phyloP scores from a whole-genome alignment of 2,797 vertebrate genomes.

The Peromyscus melanophrys region DNA sequence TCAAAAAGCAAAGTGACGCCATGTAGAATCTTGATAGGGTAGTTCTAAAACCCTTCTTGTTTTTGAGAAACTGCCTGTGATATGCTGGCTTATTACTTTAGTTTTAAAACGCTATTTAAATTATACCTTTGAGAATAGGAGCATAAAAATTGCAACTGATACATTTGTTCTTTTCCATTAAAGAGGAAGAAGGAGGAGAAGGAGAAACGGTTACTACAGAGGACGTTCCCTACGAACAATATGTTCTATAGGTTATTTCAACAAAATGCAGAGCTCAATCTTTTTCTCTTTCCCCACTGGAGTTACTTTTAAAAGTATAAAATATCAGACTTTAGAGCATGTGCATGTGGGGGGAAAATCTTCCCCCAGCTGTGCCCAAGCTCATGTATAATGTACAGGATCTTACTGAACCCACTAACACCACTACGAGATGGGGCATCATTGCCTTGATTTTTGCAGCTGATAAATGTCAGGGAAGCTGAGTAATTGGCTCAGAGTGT shows the following conservation, averaged over 20 bases:
- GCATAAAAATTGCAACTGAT: conserved; percentile 29
- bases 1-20: neutral
- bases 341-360: neutral
- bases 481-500: neutral
- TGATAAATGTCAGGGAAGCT: neutral
- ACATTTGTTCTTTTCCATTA: conserved; percentile 29
- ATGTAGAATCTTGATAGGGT: neutral
- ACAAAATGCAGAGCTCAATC: conserved; percentile 5
- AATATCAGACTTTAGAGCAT: neutral
- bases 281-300: neutral
- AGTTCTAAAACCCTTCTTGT: no score
- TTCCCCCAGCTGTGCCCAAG: neutral
- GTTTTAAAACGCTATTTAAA: conserved; percentile 10
- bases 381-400: neutral
- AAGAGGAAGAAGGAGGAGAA: neutral
- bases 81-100: neutral
- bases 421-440: no score
- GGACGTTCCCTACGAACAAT: neutral
- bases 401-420: neutral
- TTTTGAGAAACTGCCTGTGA: neutral
- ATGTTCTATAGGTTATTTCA: neutral
- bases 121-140: conserved; percentile 20
- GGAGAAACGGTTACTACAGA: neutral
- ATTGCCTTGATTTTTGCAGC: neutral
- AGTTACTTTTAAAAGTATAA: neutral